Percentiles rank a stretch among this genome's conserved stretches.
Evolutionary conservation across 2,888 invertebrate species (phyloP).

Genomic region (Minunthozetes semirufus): DNA sequence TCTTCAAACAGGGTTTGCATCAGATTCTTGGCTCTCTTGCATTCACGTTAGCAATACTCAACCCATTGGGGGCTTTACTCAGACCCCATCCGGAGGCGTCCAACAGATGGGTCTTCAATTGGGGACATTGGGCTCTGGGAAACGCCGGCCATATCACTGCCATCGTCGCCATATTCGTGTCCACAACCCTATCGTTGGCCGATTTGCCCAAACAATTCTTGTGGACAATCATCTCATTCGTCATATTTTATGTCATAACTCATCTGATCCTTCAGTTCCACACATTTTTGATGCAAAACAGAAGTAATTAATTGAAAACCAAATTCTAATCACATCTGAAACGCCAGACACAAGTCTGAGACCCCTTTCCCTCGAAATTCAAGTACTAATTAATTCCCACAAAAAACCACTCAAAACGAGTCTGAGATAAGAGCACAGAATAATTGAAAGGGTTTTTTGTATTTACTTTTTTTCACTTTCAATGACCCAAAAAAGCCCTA

Average conservation of each 20-base stretch:
- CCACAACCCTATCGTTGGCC: conserved; percentile 75
- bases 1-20: conserved; percentile 27
- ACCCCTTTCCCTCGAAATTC: too few relatives aligned
- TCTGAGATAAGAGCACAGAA: background rate
- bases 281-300: conserved; percentile 37
- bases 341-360: too few relatives aligned
- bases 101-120: conserved; percentile 75
- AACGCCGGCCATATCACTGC: conserved; percentile 78
- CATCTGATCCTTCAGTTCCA: conserved; percentile 63
- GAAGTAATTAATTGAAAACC: conserved; percentile 33
- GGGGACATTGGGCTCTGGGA: conserved; percentile 82
- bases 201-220: conserved; percentile 77
- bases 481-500: background rate
- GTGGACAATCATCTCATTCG: conserved; percentile 79
- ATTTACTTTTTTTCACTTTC: background rate
- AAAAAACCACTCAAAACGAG: background rate
- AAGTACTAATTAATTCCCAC: too few relatives aligned
- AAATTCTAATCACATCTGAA: too few relatives aligned
- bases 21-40: conserved; percentile 35
- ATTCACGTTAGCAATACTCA: conserved; percentile 54
- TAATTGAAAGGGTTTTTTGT: background rate
- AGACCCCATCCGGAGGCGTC: conserved; percentile 76
- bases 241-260: conserved; percentile 77
- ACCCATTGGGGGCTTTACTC: conserved; percentile 78
- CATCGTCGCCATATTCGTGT: conserved; percentile 46